Evolutionary conservation across 2,888 invertebrate species (phyloP), one percentile per base, ranked within the genome.

Genomic region (Philaethria dido): DNA sequence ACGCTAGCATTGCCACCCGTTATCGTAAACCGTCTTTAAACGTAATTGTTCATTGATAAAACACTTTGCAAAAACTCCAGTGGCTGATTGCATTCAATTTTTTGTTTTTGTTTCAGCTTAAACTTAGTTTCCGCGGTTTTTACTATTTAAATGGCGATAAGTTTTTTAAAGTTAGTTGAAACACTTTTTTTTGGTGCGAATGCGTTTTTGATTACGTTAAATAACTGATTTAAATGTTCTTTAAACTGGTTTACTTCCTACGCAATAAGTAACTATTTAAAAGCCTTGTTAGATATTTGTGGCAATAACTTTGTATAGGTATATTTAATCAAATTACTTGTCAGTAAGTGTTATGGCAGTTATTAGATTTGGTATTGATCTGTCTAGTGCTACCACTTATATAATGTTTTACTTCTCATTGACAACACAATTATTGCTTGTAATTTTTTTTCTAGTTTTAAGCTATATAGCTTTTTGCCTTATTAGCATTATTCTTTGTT

Each of bases 41-140:
- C 45, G 66, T 64, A 66, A 66, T 64, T 54, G 55, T 62, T 57
- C 62, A 64, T 64, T 66, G 66, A 71, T 71, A 64, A 67, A 62
- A 61, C n/a, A n/a, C 44, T 39, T 47, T 18, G 64, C 68, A 70
- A 66, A 64, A 70, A 70, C 62, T 20, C n/a, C 18, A 11, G 6
- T 50, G 54, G 47, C 64, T 47, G 59, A 68, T 70, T 64, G 64
- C 67, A 50, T 62, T 62, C 4, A 42, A 3, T 50, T n/a, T 39
- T 52, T 64, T 64, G 52, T 54, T 22, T n/a, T 39, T 55, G 33
- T 16, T n/a, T 42, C 18, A 16, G 16, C 45, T 55, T 36, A 47
- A 29, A 52, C 9, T 52, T 57, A 2, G 50, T 61, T 57, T 57
- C 25, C 52, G 54, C 22, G 50, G 67, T 67, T 66, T 69, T 69